Conservation (phyloP, 2,888 invertebrate genomes). For the Abscondita cerata region DNA sequence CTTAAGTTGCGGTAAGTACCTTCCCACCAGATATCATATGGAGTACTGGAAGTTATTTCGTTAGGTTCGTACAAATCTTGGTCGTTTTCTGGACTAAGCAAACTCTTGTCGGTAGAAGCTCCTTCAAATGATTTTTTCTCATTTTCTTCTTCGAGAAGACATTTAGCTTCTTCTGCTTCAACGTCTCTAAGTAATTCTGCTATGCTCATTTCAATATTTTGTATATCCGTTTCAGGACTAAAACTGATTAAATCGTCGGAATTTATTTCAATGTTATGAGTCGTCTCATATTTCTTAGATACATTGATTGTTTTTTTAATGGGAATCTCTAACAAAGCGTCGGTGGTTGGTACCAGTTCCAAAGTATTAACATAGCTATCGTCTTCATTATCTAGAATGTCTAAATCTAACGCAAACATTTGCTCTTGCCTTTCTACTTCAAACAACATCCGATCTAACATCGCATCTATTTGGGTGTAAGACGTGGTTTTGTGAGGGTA, state of each 20-base stretch:
- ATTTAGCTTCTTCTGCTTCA: conserved; percentile 29
- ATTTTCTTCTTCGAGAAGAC: not conserved
- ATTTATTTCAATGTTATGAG: conserved; percentile 46
- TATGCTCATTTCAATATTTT: conserved; percentile 18
- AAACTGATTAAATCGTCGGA: not conserved
- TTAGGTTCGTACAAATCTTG: conserved; percentile 52
- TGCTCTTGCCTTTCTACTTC: conserved; percentile 57
- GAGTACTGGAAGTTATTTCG: conserved; percentile 33
- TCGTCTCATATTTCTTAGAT: conserved; percentile 52
- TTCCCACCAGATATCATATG: conserved; percentile 56
- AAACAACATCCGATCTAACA: conserved; percentile 57
- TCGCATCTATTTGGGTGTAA: conserved; percentile 56
- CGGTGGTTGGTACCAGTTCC: conserved; percentile 53
- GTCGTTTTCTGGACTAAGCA: conserved; percentile 10
- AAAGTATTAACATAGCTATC: conserved; percentile 52
- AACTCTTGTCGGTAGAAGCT: conserved; percentile 51
- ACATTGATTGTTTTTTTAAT: conserved; percentile 51
- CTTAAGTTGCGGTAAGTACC: conserved; percentile 58
- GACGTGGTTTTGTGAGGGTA: conserved; percentile 45
- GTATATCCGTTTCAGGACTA: not conserved
- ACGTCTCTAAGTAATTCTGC: conserved; percentile 42
- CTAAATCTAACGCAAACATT: conserved; percentile 51
- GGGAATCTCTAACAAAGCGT: conserved; percentile 57
- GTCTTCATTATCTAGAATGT: conserved; percentile 45
- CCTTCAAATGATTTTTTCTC: conserved; percentile 39